These are phyloP conservation scores for Malurus alboscapulatus DNA, from an alignment of 2,113 vertebrate genomes.

Conservation along the genomic window DNA sequence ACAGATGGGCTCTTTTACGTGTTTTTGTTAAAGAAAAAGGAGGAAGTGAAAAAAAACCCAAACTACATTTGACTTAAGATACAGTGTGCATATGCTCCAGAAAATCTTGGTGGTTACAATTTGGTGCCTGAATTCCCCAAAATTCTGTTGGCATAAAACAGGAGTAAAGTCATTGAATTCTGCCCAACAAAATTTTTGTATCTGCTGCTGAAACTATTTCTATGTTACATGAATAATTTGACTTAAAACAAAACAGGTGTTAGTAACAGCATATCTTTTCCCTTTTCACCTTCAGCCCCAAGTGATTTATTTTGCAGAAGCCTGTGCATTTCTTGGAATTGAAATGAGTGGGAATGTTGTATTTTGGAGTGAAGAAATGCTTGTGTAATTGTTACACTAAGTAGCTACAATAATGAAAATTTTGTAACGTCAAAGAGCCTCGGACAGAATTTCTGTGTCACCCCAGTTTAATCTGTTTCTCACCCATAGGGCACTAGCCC, in stretches of 20 bases:
- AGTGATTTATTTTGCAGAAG: neutral
- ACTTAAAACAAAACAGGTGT: neutral
- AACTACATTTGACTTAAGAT: neutral
- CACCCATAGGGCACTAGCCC: neutral
- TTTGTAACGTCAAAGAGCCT: neutral
- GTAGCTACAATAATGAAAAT: neutral
- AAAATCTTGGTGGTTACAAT: neutral
- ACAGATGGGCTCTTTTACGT: neutral
- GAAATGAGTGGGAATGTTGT: neutral
- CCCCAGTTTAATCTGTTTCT: neutral
- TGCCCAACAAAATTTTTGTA: neutral
- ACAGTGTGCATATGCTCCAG: neutral
- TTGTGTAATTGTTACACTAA: neutral
- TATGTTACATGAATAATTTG: neutral
- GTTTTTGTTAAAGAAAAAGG: neutral
- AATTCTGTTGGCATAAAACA: neutral
- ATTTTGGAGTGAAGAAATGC: neutral
- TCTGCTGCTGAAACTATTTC: neutral
- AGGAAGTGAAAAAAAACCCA: neutral
- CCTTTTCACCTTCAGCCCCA: neutral
- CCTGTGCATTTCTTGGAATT: neutral
- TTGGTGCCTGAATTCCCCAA: neutral
- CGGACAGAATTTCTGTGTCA: neutral
- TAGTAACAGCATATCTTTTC: neutral
- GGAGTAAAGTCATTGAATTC: neutral